Conservation (phyloP, 2,888 invertebrate genomes). For the Oscheius onirici region DNA sequence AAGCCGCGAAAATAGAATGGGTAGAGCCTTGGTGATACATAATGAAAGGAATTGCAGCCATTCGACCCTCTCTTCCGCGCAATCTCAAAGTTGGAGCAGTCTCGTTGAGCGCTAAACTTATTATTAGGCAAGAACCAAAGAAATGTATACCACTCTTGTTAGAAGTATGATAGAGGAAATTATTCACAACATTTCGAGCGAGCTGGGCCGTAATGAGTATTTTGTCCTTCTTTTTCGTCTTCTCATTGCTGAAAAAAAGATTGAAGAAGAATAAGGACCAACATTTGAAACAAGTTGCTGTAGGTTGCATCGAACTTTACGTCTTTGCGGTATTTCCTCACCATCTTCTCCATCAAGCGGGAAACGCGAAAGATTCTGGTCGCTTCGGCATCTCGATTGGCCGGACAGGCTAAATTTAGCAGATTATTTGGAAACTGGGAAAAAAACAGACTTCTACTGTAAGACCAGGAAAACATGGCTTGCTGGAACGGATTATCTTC, state of each 20-base stretch:
- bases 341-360: neutral
- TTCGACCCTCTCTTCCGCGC: neutral
- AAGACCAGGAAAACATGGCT: no score
- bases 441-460: no score
- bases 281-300: neutral
- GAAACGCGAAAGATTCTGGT: constrained; percentile 1
- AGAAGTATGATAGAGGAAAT: neutral
- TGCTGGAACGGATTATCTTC: neutral
- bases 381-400: no score
- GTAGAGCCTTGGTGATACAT: neutral
- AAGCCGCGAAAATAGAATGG: constrained; percentile 9
- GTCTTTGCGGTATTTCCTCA: neutral
- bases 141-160: neutral
- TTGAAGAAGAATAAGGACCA: neutral
- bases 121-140: neutral
- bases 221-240: neutral
- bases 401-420: no score
- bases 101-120: no score
- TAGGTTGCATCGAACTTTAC: neutral
- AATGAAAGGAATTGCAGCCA: neutral
- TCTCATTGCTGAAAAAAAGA: neutral
- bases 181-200: neutral
- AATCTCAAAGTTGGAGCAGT: neutral
- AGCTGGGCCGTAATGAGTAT: neutral
- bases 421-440: no score